A percentile compares a stretch with the other conserved stretches of the same genome.
Evolutionary conservation across 1,140 invertebrate genomes (phyloP).

Genomic region (Drosophila auraria): DNA sequence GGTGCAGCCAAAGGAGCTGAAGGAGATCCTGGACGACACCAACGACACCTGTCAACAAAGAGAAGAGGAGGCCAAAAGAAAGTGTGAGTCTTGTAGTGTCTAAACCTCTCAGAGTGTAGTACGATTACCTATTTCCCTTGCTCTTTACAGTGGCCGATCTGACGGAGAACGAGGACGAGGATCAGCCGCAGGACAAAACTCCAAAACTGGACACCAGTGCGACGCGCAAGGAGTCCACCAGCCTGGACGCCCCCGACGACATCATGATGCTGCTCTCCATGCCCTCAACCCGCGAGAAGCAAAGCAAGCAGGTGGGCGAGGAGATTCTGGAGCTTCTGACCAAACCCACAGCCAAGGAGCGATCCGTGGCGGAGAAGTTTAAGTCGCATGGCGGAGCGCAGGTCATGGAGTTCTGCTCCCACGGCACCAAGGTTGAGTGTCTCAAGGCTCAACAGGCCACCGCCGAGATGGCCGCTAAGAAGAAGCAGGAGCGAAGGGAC

Average conservation of each 20-base stretch:
- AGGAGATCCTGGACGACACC: conserved; percentile 88
- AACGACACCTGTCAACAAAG: conserved; percentile 76
- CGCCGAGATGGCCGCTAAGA: conserved; percentile 81
- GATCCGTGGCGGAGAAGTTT: conserved; percentile 96
- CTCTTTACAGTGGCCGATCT: conserved; percentile 42
- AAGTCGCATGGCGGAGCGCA: conserved; percentile 97
- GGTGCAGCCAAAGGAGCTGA: conserved; percentile 90
- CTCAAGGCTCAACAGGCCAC: conserved; percentile 87
- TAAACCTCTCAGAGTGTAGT: not conserved
- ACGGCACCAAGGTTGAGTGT: conserved; percentile 97
- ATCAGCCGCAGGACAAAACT: conserved; percentile 48
- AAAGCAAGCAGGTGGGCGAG: conserved; percentile 97
- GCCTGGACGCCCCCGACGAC: conserved; percentile 87
- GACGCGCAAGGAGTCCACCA: conserved; percentile 85
- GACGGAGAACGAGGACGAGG: conserved; percentile 22
- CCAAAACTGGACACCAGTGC: conserved; percentile 38
- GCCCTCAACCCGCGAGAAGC: conserved; percentile 97
- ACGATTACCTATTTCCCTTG: not conserved
- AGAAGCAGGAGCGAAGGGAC: conserved; percentile 78
- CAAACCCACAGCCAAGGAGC: conserved; percentile 98
- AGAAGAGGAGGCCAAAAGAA: conserved; percentile 83
- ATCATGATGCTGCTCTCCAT: conserved; percentile 94
- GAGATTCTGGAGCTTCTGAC: conserved; percentile 97
- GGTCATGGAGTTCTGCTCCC: conserved; percentile 98
- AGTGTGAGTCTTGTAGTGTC: conserved; percentile 61